These are phyloP conservation scores for Tetramorium parvispinum DNA, from an alignment of 1,140 invertebrate species.

Conservation along the genomic window DNA sequence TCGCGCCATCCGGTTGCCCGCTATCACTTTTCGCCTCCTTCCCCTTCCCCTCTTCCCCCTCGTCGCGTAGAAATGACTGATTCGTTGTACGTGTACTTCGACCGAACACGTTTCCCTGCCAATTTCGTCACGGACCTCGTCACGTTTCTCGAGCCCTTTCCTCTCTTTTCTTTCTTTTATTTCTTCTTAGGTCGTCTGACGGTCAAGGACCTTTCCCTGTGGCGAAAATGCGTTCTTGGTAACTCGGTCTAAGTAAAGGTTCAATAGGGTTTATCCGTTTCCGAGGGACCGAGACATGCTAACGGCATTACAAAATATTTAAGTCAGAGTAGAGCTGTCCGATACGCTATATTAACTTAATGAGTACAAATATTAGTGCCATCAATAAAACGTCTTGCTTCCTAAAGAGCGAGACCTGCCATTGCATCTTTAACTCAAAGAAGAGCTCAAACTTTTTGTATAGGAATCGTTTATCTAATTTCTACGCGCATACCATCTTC, in stretches of 20 bases:
- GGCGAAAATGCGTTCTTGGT: not conserved
- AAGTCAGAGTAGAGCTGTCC: not conserved
- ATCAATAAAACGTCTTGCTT: not conserved
- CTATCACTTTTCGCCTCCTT: slow-evolving; percentile 41
- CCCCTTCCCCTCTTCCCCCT: not conserved
- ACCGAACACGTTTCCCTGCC: not conserved
- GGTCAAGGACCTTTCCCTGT: not conserved
- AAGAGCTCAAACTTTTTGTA: not conserved
- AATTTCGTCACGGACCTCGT: slow-evolving; percentile 24
- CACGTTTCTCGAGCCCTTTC: slow-evolving; percentile 15
- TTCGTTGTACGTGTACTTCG: slow-evolving; percentile 39
- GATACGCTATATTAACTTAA: not conserved
- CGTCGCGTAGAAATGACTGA: slow-evolving; percentile 32
- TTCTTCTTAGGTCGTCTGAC: slow-evolving; percentile 12
- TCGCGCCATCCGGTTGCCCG: slow-evolving; percentile 48
- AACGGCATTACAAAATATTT: not conserved
- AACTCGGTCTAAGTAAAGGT: slow-evolving; percentile 23
- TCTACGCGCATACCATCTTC: not conserved
- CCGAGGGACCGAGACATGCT: not conserved
- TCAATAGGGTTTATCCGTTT: not conserved
- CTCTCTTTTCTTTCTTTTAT: slow-evolving; percentile 22
- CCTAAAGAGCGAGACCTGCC: not conserved
- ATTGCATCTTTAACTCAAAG: not conserved
- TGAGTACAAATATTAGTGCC: not conserved
- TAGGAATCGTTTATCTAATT: not conserved